Percentiles rank a stretch among this genome's conserved stretches.
Conservation (phyloP, 1,140 invertebrate genomes). For the Chrysopa pallens region DNA sequence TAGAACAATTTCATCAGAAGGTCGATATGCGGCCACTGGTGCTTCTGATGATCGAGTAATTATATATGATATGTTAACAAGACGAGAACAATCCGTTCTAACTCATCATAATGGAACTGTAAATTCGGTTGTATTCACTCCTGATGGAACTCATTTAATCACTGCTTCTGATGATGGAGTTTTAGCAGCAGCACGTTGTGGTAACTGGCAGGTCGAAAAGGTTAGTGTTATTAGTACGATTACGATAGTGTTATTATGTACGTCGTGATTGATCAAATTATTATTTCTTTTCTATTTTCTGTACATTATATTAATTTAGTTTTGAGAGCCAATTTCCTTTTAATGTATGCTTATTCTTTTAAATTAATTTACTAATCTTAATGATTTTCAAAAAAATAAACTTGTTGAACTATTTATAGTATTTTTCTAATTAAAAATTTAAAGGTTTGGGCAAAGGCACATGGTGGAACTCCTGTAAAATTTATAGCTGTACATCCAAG, state of each 20-base stretch:
- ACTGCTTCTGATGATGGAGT: constrained; percentile 69
- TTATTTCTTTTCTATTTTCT: no score
- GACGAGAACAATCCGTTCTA: constrained; percentile 60
- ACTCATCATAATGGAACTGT: constrained; percentile 70
- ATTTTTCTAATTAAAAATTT: no score
- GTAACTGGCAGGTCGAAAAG: constrained; percentile 71
- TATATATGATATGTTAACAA: constrained; percentile 62
- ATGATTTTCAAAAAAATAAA: no score
- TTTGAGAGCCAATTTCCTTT: no score
- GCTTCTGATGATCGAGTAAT: constrained; percentile 79
- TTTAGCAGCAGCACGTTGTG: constrained; percentile 61
- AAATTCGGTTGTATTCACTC: constrained; percentile 56
- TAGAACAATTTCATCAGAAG: constrained; percentile 46
- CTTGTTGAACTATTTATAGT: no score
- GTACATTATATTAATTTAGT: no score
- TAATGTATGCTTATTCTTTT: no score
- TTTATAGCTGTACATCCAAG: constrained; percentile 68
- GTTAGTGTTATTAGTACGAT: no score
- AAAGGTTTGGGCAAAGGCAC: constrained; percentile 44
- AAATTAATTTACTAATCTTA: no score
- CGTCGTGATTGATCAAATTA: no score
- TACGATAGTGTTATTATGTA: no score
- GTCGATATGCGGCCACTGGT: constrained; percentile 65
- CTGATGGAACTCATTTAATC: constrained; percentile 57
- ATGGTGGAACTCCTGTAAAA: constrained; percentile 44